phyloP scores from a whole-genome alignment of 2,888 invertebrate species.

The Cremastinae sp. region DNA sequence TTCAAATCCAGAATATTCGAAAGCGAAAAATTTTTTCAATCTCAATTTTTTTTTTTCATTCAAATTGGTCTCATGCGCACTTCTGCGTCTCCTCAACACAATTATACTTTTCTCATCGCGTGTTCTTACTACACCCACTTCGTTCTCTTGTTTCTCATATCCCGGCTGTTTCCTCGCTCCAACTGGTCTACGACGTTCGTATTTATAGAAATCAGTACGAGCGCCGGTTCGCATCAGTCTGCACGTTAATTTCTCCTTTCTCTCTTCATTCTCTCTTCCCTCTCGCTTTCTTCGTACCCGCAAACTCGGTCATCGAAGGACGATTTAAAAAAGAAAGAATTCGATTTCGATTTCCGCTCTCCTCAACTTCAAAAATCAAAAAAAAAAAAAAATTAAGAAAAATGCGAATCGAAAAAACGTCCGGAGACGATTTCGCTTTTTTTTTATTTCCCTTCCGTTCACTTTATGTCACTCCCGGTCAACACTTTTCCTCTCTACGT shows the following conservation, averaged over 20 bases:
- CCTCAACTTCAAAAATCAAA: too few relatives aligned
- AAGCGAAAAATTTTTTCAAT: too few relatives aligned
- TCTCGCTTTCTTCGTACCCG: conserved; percentile 3
- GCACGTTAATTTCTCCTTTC: conserved; percentile 63
- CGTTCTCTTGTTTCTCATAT: conserved; percentile 61
- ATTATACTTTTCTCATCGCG: neutral
- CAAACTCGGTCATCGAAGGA: too few relatives aligned
- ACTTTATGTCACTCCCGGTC: conserved; percentile 11
- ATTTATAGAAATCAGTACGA: conserved; percentile 79
- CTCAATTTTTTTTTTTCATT: neutral
- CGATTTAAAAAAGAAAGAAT: too few relatives aligned
- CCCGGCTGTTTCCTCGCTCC: conserved; percentile 60
- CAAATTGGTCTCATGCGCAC: neutral
- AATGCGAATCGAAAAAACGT: too few relatives aligned
- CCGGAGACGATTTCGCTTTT: too few relatives aligned
- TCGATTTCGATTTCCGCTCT: too few relatives aligned
- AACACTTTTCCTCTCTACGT: conserved; percentile 7
- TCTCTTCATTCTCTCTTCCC: conserved; percentile 16
- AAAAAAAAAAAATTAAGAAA: too few relatives aligned
- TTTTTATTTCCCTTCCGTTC: neutral
- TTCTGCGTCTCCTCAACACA: conserved; percentile 21
- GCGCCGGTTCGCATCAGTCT: conserved; percentile 75
- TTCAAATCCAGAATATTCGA: too few relatives aligned
- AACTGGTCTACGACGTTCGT: conserved; percentile 67
- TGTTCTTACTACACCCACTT: conserved; percentile 50